These are phyloP conservation scores for Marcusenius ussheri DNA, from an alignment of 2,113 vertebrate species.

Conservation along the genomic window DNA sequence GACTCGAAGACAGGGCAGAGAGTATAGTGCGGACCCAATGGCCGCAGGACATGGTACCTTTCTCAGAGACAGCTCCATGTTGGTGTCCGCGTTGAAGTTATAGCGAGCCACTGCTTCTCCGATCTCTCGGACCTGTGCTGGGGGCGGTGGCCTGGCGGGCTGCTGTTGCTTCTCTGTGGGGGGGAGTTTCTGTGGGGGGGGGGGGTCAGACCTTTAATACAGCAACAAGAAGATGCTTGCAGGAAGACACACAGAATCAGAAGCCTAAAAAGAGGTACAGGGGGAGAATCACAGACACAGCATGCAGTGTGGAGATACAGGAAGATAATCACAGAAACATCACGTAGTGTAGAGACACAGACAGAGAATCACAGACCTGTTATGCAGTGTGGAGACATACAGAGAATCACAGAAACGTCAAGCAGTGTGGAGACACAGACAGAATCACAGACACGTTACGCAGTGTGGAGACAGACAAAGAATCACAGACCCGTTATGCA, in stretches of 20 bases:
- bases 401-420: no score
- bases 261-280: not conserved
- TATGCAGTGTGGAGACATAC: not conserved
- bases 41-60: constrained; percentile 64
- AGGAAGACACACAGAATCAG: not conserved
- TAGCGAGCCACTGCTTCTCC: constrained; percentile 93
- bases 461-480: not conserved
- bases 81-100: constrained; percentile 92
- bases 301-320: not conserved
- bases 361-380: not conserved
- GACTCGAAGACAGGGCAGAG: not conserved
- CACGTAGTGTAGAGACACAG: not conserved
- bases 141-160: constrained; percentile 86
- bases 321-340: not conserved
- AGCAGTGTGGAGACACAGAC: no score
- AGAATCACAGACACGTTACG: not conserved
- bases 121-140: constrained; percentile 83
- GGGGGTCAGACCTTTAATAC: not conserved
- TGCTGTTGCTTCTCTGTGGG: constrained; percentile 85
- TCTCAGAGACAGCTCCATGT: constrained; percentile 87
- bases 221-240: not conserved
- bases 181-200: constrained; percentile 65
- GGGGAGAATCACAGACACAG: not conserved
- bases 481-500: no score
- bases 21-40: not conserved